A percentile compares a stretch with the other conserved stretches of the same genome.
These are phyloP conservation scores for Globicephala melas DNA, from an alignment of 2,113 vertebrate genomes.

Conservation along the genomic window DNA sequence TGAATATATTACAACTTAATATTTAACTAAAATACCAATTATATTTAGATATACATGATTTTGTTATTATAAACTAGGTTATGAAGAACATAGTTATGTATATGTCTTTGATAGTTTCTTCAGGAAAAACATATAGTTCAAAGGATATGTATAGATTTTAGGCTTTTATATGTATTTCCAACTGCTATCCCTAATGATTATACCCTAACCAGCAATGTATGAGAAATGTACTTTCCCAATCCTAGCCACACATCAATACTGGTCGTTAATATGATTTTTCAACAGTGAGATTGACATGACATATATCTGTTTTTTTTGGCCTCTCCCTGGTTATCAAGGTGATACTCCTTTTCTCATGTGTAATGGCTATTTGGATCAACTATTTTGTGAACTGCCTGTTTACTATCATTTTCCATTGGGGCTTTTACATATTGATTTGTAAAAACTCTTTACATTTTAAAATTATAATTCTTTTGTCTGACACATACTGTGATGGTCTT, in stretches of 20 bases:
- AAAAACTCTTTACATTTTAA: constrained; percentile 24
- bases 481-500: background rate
- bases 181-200: background rate
- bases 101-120: background rate
- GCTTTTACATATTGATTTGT: background rate
- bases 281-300: background rate
- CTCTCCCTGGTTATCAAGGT: background rate
- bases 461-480: background rate
- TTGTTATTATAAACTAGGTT: background rate
- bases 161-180: background rate
- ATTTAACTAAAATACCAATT: background rate
- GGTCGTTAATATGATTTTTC: background rate
- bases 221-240: background rate
- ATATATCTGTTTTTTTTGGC: background rate
- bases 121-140: background rate
- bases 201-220: background rate
- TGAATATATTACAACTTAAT: background rate
- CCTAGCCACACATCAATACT: background rate
- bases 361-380: background rate
- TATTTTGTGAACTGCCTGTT: background rate
- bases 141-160: background rate
- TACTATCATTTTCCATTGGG: background rate
- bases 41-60: background rate
- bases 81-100: background rate
- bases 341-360: background rate